Evolutionary conservation across 2,888 invertebrate species (phyloP).

Genomic region (Minunthozetes semirufus): DNA sequence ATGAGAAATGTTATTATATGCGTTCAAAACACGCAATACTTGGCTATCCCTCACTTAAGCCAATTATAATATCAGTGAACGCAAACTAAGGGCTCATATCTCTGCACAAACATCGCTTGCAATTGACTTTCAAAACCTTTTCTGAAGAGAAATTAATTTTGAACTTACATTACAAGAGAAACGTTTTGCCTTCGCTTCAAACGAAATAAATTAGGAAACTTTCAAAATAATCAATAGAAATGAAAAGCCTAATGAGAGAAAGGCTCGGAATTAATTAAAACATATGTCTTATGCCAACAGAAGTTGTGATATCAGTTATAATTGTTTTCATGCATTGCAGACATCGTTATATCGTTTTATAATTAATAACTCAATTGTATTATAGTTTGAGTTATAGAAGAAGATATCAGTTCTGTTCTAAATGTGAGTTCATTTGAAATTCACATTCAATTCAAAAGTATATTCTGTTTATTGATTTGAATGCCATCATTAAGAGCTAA

Average conservation of each 20-base stretch:
- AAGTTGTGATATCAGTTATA: not conserved
- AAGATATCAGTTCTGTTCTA: not conserved
- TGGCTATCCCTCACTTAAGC: not conserved
- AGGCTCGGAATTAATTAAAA: slow-evolving; percentile 18
- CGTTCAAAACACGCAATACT: not conserved
- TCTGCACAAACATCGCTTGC: not conserved
- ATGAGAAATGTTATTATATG: too few relatives aligned
- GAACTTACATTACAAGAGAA: not conserved
- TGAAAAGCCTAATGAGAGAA: not conserved
- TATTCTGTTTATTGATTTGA: too few relatives aligned
- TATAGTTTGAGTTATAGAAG: not conserved
- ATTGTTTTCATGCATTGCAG: not conserved
- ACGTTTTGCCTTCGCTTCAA: too few relatives aligned
- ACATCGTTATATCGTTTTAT: not conserved
- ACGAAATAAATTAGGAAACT: too few relatives aligned
- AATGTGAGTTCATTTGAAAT: too few relatives aligned
- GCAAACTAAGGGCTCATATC: not conserved
- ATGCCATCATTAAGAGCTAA: not conserved
- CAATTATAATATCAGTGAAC: not conserved
- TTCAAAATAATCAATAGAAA: too few relatives aligned
- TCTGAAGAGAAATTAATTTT: not conserved
- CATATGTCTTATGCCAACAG: slow-evolving; percentile 9
- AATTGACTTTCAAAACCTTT: not conserved
- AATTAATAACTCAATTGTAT: slow-evolving; percentile 12
- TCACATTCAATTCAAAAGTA: too few relatives aligned